Evolutionary conservation across 2,113 vertebrate genomes (phyloP).

Genomic region (Cololabis saira): DNA sequence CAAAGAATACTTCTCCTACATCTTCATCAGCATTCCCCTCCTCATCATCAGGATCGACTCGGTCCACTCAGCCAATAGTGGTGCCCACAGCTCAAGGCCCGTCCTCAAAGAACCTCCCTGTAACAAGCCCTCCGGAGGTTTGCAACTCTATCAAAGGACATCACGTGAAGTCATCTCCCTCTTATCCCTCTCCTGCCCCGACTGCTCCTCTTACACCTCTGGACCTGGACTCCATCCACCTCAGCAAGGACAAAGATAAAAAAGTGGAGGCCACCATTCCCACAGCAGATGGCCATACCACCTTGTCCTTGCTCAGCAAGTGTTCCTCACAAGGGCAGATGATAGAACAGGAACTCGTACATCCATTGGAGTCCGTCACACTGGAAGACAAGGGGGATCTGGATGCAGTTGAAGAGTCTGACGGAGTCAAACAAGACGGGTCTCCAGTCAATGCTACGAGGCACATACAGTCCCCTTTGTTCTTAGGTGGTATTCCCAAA

Average conservation of each 20-base stretch:
- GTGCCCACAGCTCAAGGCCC: slow-evolving; percentile 88
- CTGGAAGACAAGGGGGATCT: slow-evolving; percentile 75
- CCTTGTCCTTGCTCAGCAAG: slow-evolving; percentile 32
- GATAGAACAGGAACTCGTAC: slow-evolving; percentile 84
- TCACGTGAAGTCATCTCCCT: slow-evolving; percentile 25
- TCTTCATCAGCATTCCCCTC: slow-evolving; percentile 53
- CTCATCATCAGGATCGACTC: slow-evolving; percentile 74
- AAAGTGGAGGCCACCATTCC: slow-evolving; percentile 52
- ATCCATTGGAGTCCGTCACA: slow-evolving; percentile 82
- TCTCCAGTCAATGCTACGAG: slow-evolving; percentile 49
- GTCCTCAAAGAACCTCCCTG: slow-evolving; percentile 65
- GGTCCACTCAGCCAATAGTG: slow-evolving; percentile 85
- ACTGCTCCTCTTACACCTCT: slow-evolving; percentile 55
- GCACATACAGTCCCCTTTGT: slow-evolving; percentile 69
- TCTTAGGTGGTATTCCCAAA: slow-evolving; percentile 59
- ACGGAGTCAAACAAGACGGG: slow-evolving; percentile 58
- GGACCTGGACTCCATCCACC: slow-evolving; percentile 73
- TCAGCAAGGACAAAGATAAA: slow-evolving; percentile 77
- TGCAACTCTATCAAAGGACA: slow-evolving; percentile 58
- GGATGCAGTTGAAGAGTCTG: slow-evolving; percentile 75
- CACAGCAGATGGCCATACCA: slow-evolving; percentile 27
- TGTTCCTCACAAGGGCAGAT: slow-evolving; percentile 40
- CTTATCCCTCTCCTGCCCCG: slow-evolving; percentile 15
- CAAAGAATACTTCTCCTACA: slow-evolving; percentile 54
- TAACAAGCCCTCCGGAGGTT: slow-evolving; percentile 54